These are phyloP conservation scores for Myotis yumanensis DNA, from an alignment of 2,113 vertebrate species.

Conservation along the genomic window DNA sequence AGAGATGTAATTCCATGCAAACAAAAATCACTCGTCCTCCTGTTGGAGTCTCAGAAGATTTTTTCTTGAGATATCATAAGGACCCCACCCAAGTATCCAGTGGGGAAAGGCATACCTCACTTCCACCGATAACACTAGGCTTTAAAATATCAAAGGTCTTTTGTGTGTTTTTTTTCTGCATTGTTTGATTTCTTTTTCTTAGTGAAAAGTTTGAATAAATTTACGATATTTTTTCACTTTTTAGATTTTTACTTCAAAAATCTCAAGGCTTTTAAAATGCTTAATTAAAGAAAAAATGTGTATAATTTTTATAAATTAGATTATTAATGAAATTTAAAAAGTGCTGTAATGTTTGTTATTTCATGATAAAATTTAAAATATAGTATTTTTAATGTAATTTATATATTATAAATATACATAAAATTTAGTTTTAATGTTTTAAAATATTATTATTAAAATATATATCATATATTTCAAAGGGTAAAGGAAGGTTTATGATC, in stretches of 20 bases:
- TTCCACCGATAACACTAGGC: too few species aligned
- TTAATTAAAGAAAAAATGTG: conserved; percentile 16
- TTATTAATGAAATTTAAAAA: conserved; percentile 20
- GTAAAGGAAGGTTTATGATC: neutral
- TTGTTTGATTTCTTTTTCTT: neutral
- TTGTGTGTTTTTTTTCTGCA: neutral
- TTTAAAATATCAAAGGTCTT: neutral
- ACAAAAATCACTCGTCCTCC: too few species aligned
- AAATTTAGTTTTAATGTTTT: neutral
- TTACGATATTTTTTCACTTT: too few species aligned
- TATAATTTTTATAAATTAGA: conserved; percentile 1
- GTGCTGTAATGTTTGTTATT: neutral
- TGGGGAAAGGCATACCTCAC: too few species aligned
- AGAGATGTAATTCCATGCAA: too few species aligned
- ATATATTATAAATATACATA: neutral
- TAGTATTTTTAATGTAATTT: neutral
- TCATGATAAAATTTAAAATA: conserved; percentile 3
- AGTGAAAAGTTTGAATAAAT: conserved; percentile 26
- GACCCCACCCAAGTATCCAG: too few species aligned
- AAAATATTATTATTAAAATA: neutral
- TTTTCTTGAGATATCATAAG: too few species aligned
- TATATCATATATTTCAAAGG: neutral
- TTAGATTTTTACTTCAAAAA: conserved; percentile 55
- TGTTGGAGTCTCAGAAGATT: too few species aligned
- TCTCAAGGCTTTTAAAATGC: neutral